Evolutionary conservation across 2,113 vertebrate genomes (phyloP), one percentile per base, ranked within the genome.

Genomic region (Pardalotus punctatus): DNA sequence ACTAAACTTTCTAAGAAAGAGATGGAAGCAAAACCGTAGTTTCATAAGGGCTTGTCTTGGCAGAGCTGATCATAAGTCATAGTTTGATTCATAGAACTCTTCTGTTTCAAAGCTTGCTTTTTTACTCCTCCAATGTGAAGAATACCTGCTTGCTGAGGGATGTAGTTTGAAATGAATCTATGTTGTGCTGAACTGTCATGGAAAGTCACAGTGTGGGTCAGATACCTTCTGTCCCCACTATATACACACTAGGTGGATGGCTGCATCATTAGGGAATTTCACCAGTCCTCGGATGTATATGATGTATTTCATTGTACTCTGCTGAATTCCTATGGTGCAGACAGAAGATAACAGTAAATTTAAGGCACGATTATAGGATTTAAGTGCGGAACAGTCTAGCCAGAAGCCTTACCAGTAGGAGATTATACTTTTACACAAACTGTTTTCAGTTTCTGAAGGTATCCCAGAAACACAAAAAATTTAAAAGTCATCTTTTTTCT

Each of bases 111-210:
- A 81, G 50, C n/a, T 77, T 92, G 23, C 8, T 35, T 53, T 92
- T 90, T 69, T n/a, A 35, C 11, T 58, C 14, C 16, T 47, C 14
- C 11, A 35, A 3, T 27, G 15, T 79, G 58, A 88, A 24, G 27
- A 89, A 50, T 53, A 27, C 11, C 17, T 67, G 23, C n/a, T 66
- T 72, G 12, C 61, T 76, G 57, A n/a, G 36, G 36, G 19, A 20
- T 0, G 0, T 38, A 77, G 23, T 45, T 61, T 70, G 50, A 69
- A 58, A 58, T 42, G 3, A 53, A 23, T 69, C 40, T 72, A 0
- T 43, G n/a, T 64, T 69, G 31, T 83, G 54, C 33, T 69, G 22
- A 72, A 29, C n/a, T 36, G 15, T 61, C 31, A 11, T 13, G 5
- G 45, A 48, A 74, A 29, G 40, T 47, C 36, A 36, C 6, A 19